Conservation (phyloP, 2,888 invertebrate genomes). For the Zele albiditarsus region DNA sequence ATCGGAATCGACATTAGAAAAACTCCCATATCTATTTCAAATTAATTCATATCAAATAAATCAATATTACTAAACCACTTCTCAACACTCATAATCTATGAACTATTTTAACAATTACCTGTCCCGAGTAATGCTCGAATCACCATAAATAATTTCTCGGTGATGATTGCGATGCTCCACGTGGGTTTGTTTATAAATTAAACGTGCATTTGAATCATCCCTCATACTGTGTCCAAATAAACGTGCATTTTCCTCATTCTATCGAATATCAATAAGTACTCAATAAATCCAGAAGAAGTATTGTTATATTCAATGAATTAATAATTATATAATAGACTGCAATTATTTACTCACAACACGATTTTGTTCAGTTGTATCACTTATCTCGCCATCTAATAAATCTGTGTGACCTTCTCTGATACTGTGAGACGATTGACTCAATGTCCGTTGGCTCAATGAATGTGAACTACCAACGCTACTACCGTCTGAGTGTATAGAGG, state of each 20-base stretch:
- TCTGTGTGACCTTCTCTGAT: conserved; percentile 47
- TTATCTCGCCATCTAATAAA: conserved; percentile 47
- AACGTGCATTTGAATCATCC: conserved; percentile 49
- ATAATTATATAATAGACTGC: not conserved
- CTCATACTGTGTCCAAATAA: conserved; percentile 47
- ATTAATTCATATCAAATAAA: conserved; percentile 16
- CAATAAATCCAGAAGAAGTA: conserved; percentile 10
- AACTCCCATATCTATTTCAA: conserved; percentile 47
- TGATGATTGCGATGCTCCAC: conserved; percentile 58
- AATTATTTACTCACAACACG: conserved; percentile 47
- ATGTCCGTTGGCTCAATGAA: conserved; percentile 56
- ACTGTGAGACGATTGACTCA: conserved; percentile 51
- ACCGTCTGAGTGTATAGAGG: conserved; percentile 73
- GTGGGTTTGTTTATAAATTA: conserved; percentile 58
- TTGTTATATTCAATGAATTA: conserved; percentile 2
- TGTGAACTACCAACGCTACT: conserved; percentile 56
- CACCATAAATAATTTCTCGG: conserved; percentile 57
- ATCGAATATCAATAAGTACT: conserved; percentile 20
- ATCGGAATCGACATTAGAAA: conserved; percentile 61
- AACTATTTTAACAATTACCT: conserved; percentile 43
- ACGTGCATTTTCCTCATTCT: conserved; percentile 55
- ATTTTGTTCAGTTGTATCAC: conserved; percentile 53
- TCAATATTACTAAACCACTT: conserved; percentile 10
- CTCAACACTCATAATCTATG: conserved; percentile 40
- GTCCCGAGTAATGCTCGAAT: conserved; percentile 39